Evolutionary conservation across 2,113 vertebrate genomes (phyloP).

Genomic region (Macquaria australasica): DNA sequence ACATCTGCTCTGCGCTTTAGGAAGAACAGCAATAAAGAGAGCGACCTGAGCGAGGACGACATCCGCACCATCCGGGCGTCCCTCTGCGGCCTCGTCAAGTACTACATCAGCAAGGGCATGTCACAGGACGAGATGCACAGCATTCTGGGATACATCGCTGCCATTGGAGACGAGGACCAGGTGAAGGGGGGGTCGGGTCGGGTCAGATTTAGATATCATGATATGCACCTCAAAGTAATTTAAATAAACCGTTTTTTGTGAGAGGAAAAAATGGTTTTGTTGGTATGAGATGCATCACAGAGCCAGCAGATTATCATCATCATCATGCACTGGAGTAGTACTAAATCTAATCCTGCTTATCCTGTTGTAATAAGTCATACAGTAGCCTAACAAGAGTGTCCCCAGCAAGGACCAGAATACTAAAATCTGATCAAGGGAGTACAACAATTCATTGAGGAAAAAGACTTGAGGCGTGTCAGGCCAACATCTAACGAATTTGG

Average conservation of each 20-base stretch:
- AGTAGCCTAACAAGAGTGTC: background rate
- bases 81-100: constrained; percentile 93
- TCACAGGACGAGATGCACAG: constrained; percentile 96
- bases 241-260: background rate
- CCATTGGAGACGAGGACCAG: constrained; percentile 94
- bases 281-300: background rate
- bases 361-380: background rate
- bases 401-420: background rate
- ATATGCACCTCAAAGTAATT: background rate
- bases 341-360: background rate
- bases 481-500: constrained; percentile 20
- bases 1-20: constrained; percentile 10
- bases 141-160: constrained; percentile 94
- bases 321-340: background rate
- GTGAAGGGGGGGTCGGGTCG: constrained; percentile 72
- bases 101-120: constrained; percentile 96
- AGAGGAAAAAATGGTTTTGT: too few species aligned
- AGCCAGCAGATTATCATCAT: too few species aligned
- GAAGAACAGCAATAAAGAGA: constrained; percentile 83
- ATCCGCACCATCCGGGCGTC: constrained; percentile 91
- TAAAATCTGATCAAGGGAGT: background rate
- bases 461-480: background rate
- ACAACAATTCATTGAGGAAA: background rate
- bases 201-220: background rate
- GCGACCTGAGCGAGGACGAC: constrained; percentile 90